Evolutionary conservation across 2,888 invertebrate genomes (phyloP).

Genomic region (Buathra laborator): DNA sequence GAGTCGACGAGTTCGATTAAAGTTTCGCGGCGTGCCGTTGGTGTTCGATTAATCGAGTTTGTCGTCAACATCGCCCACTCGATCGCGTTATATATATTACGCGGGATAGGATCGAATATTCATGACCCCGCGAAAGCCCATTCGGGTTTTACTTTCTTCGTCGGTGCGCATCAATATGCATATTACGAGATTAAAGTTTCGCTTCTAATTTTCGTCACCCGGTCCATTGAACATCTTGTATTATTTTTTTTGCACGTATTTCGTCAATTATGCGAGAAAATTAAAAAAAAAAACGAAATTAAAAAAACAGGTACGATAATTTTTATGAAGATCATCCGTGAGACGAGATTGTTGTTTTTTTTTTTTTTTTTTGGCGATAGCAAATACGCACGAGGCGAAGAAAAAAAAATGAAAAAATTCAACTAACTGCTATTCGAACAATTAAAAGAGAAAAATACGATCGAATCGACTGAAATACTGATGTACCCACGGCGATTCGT

Average conservation of each 20-base stretch:
- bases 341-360: conserved; percentile 17
- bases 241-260: conserved; percentile 1
- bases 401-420: conserved; percentile 24
- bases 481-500: conserved; percentile 46
- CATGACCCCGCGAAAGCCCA: not conserved
- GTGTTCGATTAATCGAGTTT: conserved; percentile 59
- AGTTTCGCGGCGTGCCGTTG: conserved; percentile 45
- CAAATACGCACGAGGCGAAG: conserved; percentile 35
- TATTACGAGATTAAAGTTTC: conserved; percentile 14
- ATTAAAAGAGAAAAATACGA: not conserved
- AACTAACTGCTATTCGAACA: conserved; percentile 25
- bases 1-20: conserved; percentile 57
- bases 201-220: conserved; percentile 42
- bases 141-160: conserved; percentile 7
- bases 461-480: conserved; percentile 50
- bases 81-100: not conserved
- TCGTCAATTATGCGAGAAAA: not conserved
- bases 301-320: conserved; percentile 66
- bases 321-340: conserved; percentile 51
- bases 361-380: not conserved
- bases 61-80: not conserved
- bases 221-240: conserved; percentile 10
- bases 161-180: conserved; percentile 30
- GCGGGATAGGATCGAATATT: conserved; percentile 18
- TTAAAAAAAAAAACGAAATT: conserved; percentile 26